These are phyloP conservation scores for Cheilosia vernalis DNA, from an alignment of 2,888 invertebrate species.

Conservation along the genomic window DNA sequence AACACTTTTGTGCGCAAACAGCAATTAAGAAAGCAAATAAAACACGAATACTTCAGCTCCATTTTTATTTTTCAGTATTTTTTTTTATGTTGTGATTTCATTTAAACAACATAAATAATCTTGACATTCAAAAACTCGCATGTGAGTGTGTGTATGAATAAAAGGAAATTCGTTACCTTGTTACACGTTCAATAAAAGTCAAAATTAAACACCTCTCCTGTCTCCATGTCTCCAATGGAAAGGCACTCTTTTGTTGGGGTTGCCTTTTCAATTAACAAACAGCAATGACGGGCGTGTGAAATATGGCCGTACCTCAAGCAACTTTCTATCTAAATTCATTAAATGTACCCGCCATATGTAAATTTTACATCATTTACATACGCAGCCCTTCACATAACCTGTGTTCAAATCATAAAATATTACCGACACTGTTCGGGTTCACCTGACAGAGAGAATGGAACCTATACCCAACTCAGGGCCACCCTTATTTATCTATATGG, in stretches of 20 bases:
- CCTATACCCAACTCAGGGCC: background rate
- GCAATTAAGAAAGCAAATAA: constrained; percentile 60
- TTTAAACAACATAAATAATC: constrained; percentile 63
- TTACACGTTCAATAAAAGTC: constrained; percentile 46
- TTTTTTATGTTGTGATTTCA: constrained; percentile 27
- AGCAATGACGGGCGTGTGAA: constrained; percentile 32
- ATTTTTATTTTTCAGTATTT: constrained; percentile 2
- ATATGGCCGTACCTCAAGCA: constrained; percentile 22
- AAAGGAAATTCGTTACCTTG: constrained; percentile 37
- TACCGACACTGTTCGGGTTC: constrained; percentile 24
- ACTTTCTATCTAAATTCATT: constrained; percentile 64
- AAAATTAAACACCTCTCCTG: constrained; percentile 26
- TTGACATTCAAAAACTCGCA: constrained; percentile 41
- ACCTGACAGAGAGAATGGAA: constrained; percentile 15
- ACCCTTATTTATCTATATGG: background rate
- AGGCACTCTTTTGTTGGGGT: background rate
- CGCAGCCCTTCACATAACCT: background rate
- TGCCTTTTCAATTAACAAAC: constrained; percentile 41
- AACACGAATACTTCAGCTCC: constrained; percentile 4
- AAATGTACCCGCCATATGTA: constrained; percentile 54
- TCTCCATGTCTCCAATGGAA: constrained; percentile 1
- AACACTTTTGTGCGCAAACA: constrained; percentile 52
- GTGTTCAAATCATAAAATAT: constrained; percentile 44
- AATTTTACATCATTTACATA: constrained; percentile 61
- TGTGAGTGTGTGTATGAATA: constrained; percentile 25